phyloP scores from a whole-genome alignment of 2,888 invertebrate genomes.

The Neelides folsomi region DNA sequence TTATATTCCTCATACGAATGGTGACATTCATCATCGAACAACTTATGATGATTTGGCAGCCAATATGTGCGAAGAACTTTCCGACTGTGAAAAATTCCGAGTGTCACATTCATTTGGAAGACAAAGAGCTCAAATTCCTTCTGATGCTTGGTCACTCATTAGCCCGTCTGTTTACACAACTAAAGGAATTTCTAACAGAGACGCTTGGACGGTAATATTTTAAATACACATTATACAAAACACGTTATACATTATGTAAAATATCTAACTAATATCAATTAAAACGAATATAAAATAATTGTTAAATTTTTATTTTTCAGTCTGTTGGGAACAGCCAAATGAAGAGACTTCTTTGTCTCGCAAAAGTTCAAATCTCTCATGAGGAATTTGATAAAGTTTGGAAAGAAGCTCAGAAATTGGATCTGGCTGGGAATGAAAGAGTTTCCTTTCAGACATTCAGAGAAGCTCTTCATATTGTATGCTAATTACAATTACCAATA shows the following conservation, averaged over 20 bases:
- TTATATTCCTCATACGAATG: conserved; percentile 27
- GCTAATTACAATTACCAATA: conserved; percentile 1
- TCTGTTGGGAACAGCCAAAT: conserved; percentile 10
- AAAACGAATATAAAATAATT: too few relatives aligned
- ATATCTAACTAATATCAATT: too few relatives aligned
- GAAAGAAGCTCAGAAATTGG: conserved; percentile 33
- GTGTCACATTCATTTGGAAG: conserved; percentile 20
- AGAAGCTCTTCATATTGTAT: conserved; percentile 23
- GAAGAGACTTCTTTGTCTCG: conserved; percentile 16
- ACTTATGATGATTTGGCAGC: conserved; percentile 25
- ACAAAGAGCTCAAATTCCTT: conserved; percentile 26
- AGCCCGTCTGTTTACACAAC: conserved; percentile 28
- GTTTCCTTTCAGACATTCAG: conserved; percentile 35
- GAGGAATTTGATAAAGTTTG: conserved; percentile 34
- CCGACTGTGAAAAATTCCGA: conserved; percentile 13
- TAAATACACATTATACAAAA: too few relatives aligned
- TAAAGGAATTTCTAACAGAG: conserved; percentile 24
- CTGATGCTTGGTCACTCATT: conserved; percentile 28
- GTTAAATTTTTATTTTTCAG: too few relatives aligned
- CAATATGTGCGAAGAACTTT: conserved; percentile 20
- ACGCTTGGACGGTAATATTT: conserved; percentile 27
- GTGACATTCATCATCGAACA: conserved; percentile 26
- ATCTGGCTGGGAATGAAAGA: conserved; percentile 28
- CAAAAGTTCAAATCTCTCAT: conserved; percentile 33
- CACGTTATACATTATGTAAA: too few relatives aligned